Percentiles rank a stretch among this genome's conserved stretches.
phyloP scores from a whole-genome alignment of 2,888 invertebrate species.

The Eupeodes luniger region DNA sequence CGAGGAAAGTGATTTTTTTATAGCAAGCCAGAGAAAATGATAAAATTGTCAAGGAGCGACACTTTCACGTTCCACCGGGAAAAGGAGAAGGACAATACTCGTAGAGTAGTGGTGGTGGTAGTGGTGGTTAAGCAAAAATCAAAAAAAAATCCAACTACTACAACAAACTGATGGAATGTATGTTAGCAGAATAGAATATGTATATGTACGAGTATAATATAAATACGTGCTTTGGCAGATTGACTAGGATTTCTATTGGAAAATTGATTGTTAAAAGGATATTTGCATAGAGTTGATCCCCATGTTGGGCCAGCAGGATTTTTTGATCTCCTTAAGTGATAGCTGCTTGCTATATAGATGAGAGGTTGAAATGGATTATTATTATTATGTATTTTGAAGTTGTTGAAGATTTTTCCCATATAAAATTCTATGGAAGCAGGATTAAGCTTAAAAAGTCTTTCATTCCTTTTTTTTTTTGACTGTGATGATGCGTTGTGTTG shows the following conservation, averaged over 20 bases:
- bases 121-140: neutral
- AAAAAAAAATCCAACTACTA: neutral
- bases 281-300: conserved; percentile 59
- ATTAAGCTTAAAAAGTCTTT: conserved; percentile 16
- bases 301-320: conserved; percentile 34
- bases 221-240: conserved; percentile 37
- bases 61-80: conserved; percentile 5
- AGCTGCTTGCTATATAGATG: neutral
- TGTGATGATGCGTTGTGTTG: neutral
- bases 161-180: conserved; percentile 31
- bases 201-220: conserved; percentile 8
- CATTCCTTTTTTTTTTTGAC: neutral
- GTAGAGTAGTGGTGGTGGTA: neutral
- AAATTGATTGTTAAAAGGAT: conserved; percentile 64
- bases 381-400: conserved; percentile 20
- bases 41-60: conserved; percentile 33
- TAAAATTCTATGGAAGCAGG: conserved; percentile 13
- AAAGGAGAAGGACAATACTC: conserved; percentile 9
- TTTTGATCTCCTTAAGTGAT: conserved; percentile 35
- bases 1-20: conserved; percentile 60
- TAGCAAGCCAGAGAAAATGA: conserved; percentile 35
- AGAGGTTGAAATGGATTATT: conserved; percentile 43
- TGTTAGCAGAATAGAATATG: neutral
- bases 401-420: conserved; percentile 10
- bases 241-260: conserved; percentile 50